These are phyloP conservation scores for Lasioglossum lativentre DNA, from an alignment of 2,888 invertebrate genomes.

Conservation along the genomic window DNA sequence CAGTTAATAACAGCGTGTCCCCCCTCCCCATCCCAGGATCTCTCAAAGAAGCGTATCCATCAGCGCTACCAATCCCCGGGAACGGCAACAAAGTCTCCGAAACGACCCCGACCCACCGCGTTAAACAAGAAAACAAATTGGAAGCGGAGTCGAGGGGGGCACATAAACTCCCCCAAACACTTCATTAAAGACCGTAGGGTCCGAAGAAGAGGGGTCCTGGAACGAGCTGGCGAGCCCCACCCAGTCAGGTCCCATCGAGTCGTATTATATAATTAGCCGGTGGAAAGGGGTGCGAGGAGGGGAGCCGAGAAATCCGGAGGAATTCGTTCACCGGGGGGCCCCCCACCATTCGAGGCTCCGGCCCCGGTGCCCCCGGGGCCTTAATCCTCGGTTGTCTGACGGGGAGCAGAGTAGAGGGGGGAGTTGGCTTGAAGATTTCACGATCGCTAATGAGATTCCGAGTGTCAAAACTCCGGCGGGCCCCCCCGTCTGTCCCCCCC, in stretches of 20 bases:
- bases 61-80: conserved; percentile 2
- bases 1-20: neutral
- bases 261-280: conserved; percentile 53
- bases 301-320: conserved; percentile 37
- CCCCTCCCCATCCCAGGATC: neutral
- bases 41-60: neutral
- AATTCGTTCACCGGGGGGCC: conserved; percentile 38
- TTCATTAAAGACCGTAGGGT: conserved; percentile 41
- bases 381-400: conserved; percentile 57
- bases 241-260: conserved; percentile 18
- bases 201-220: neutral
- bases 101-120: neutral
- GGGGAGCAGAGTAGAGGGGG: conserved; percentile 20
- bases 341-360: neutral
- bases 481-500: conserved; percentile 54
- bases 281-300: conserved; percentile 72
- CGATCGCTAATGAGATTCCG: conserved; percentile 84
- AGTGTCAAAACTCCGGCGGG: conserved; percentile 82
- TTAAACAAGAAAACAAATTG: conserved; percentile 33
- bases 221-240: conserved; percentile 34
- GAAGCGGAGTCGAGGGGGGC: conserved; percentile 16
- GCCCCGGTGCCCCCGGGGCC: neutral
- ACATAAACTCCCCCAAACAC: conserved; percentile 40
- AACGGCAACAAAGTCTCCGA: conserved; percentile 12
- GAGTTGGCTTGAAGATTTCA: conserved; percentile 68